Conservation (phyloP, 2,888 invertebrate genomes). For the Hartigia nigra region DNA sequence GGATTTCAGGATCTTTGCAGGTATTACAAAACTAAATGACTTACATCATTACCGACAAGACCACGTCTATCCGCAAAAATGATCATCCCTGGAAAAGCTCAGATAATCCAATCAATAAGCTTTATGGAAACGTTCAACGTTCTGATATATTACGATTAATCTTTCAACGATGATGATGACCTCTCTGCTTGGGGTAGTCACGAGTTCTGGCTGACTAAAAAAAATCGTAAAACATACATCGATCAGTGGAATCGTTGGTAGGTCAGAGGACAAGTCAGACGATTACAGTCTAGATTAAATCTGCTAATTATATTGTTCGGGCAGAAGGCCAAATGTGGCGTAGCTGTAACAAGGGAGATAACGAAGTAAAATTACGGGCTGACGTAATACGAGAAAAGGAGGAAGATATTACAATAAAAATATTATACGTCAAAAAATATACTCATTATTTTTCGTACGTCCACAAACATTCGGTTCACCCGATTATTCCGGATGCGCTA, state of each 20-base stretch:
- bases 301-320: constrained; percentile 40
- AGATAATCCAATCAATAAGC: constrained; percentile 8
- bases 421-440: background rate
- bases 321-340: background rate
- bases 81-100: background rate
- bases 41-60: background rate
- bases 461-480: too few species aligned
- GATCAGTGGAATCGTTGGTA: constrained; percentile 49
- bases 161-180: constrained; percentile 22
- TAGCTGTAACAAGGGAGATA: background rate
- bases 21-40: background rate
- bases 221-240: background rate
- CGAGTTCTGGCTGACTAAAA: background rate
- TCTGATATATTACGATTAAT: constrained; percentile 13
- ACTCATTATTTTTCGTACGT: background rate
- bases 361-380: background rate
- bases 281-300: constrained; percentile 34
- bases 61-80: background rate
- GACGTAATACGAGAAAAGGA: background rate
- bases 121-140: constrained; percentile 4
- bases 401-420: background rate
- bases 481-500: too few species aligned
- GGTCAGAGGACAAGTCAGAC: constrained; percentile 41
- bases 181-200: constrained; percentile 33
- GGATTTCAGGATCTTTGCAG: too few species aligned